Base-by-base conservation (phyloP, 2,888 invertebrate genomes). In the Allophyes oxyacanthae region DNA sequence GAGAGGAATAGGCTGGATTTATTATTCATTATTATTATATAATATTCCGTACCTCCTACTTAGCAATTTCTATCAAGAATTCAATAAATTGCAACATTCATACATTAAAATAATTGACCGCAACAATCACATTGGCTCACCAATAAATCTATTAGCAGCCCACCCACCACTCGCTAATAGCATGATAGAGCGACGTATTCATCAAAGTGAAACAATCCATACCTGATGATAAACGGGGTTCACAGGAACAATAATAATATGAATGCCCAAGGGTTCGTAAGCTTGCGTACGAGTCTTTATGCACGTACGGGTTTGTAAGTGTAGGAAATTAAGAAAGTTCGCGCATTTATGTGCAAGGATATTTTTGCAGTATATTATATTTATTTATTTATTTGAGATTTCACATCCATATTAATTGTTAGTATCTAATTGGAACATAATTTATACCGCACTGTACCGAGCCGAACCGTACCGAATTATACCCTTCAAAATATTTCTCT, bases 181-280 rank as follows among this genome's bases (percentile, higher is more conserved):
- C 55, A 48, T 64, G 69, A 72, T 75, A 63, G 60, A 73, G 65
- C 49, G 66, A 52, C 60, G 52, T 66, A 76, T 82, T 75, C 75
- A 79, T 78, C 73, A 78, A 63, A 34, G 25, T 50, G 64, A 45
- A 75, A 71, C 72, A 78, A 76, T 77, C 71, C 64, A 42, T 72
- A 66, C 64, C 69, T 64, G 52, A 64, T 86, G 85, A 86, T 78
- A 52, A 78, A 86, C 73, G 63, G 64, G 44, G 61, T 43, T 49
- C 54, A 57, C 64, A 46, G 57, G 53, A 57, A 67, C 69, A 67
- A 55, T 67, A 38, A 61, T 8, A 28, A 28, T 28, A 28, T 28
- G 28, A 28, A 28, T 60, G 69, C 64, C 75, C 53, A 58, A 59
- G 68, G 75, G 73, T 56, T 33, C 43, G 25, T 79, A 79, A 79